A percentile compares a stretch with the other conserved stretches of the same genome.
Evolutionary conservation across 2,888 invertebrate species (phyloP).

Genomic region (Sinodicranocentrus sp.): DNA sequence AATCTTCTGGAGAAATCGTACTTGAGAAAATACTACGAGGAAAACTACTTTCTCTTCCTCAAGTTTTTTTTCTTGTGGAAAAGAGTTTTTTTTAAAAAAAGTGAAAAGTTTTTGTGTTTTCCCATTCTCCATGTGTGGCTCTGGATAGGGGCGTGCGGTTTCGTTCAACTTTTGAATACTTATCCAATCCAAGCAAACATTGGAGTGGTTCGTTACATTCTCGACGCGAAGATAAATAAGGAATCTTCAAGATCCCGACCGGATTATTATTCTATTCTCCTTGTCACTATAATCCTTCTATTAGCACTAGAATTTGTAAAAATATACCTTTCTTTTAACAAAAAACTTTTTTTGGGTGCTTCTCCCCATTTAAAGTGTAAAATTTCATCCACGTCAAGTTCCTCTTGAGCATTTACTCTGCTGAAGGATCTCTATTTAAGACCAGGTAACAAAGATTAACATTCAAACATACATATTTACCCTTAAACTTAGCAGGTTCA

Average conservation of each 20-base stretch:
- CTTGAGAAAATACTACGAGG: neutral
- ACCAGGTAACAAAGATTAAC: constrained; percentile 7
- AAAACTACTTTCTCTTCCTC: neutral
- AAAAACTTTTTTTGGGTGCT: too few species aligned
- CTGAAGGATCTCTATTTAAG: neutral
- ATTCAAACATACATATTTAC: too few species aligned
- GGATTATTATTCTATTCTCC: neutral
- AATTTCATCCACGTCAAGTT: neutral
- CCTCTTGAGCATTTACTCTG: neutral
- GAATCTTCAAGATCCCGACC: neutral
- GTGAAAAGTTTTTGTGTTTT: constrained; percentile 13
- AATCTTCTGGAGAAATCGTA: constrained; percentile 5
- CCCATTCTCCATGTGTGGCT: neutral
- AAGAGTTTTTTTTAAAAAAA: constrained; percentile 16
- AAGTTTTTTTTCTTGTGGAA: constrained; percentile 7
- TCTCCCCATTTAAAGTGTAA: neutral
- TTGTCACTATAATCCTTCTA: neutral
- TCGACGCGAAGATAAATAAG: neutral
- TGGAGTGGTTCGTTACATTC: constrained; percentile 13
- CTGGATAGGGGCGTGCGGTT: constrained; percentile 3
- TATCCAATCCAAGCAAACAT: neutral
- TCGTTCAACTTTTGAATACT: constrained; percentile 13
- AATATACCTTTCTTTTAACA: too few species aligned
- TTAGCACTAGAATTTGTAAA: too few species aligned
- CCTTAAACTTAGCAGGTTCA: neutral